Evolutionary conservation across 1,140 invertebrate species (phyloP), one percentile per base, ranked within the genome.

Genomic region (Drosophila prosaltans): DNA sequence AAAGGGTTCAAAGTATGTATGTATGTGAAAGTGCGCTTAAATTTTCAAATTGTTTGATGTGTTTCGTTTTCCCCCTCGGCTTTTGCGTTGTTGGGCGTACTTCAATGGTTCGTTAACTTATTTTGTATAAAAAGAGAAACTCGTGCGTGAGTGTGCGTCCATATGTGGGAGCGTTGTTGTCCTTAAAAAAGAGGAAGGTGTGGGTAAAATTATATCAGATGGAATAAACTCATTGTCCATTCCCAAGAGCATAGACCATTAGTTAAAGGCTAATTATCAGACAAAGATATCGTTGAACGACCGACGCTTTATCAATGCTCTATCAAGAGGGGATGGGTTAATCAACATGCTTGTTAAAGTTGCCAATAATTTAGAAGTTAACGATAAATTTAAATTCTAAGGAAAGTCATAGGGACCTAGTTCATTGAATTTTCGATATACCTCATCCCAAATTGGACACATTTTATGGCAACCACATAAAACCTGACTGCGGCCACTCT

Each of bases 11-110:
- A 82, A 66, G 16, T 16, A 16, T 16, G 16, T 16, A 16, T 16
- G 16, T 72, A 78, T 78, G 65, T 65, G 68, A 78, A 78, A 78
- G 63, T 78, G 74, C 61, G 75, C 69, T 67, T 64, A 78, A 78
- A 70, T 78, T 78, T 68, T 40, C 39, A 64, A 83, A 88, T 82
- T 86, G 83, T 86, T 89, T 86, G 84, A 86, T 86, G 84, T 86
- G 41, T 64, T 40, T 36, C 6, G 32, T 36, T 45, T 58, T 32
- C 11, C 43, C 60, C 70, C 54, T 8, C 32, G 28, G 4, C 16
- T 40, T 32, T 80, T 57, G 39, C 40, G 36, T n/a, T 57, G 32
- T 7, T 65, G 60, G 43, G 43, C 11, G 40, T 83, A 41, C 64
- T 65, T 74, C 61, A 66, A 83, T 80, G 83, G 69, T 83, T 86